Evolutionary conservation across 2,797 vertebrate genomes (phyloP).

Genomic region (Botia kubotai): DNA sequence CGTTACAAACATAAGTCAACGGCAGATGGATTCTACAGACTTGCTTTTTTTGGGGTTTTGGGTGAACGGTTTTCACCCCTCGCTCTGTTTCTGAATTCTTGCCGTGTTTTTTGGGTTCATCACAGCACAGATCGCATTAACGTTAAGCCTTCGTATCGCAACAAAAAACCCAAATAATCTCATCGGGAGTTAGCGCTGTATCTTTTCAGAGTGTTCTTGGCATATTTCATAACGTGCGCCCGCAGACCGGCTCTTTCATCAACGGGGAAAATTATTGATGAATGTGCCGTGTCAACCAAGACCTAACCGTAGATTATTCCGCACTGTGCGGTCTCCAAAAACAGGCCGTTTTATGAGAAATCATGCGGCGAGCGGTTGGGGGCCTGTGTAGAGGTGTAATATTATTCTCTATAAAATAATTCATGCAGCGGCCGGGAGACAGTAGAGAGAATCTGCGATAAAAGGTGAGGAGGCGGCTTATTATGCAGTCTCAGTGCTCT

Average conservation of each 20-base stretch:
- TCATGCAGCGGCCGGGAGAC: constrained; percentile 44
- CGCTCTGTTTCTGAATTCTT: not conserved
- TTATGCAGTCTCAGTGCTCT: constrained; percentile 44
- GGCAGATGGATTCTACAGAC: not conserved
- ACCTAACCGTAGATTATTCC: constrained; percentile 33
- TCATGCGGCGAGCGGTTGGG: constrained; percentile 23
- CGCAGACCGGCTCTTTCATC: constrained; percentile 7
- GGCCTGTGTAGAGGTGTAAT: constrained; percentile 20
- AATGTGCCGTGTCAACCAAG: constrained; percentile 34
- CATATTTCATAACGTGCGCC: not conserved
- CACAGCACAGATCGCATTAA: not conserved
- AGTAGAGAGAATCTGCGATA: constrained; percentile 54
- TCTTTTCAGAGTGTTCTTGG: not conserved
- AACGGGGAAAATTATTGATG: constrained; percentile 38
- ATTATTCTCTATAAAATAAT: constrained; percentile 53
- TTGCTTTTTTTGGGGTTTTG: not conserved
- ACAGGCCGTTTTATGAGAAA: constrained; percentile 33
- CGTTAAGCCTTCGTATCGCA: not conserved
- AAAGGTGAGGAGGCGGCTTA: constrained; percentile 54
- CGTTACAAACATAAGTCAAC: not conserved
- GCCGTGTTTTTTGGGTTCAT: not conserved
- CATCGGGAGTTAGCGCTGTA: not conserved
- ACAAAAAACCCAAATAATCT: not conserved
- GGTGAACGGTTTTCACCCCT: not conserved
- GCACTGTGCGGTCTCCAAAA: constrained; percentile 18